A percentile compares a stretch with the other conserved stretches of the same genome.
phyloP scores from a whole-genome alignment of 2,888 invertebrate species.

The Salticus scenicus region DNA sequence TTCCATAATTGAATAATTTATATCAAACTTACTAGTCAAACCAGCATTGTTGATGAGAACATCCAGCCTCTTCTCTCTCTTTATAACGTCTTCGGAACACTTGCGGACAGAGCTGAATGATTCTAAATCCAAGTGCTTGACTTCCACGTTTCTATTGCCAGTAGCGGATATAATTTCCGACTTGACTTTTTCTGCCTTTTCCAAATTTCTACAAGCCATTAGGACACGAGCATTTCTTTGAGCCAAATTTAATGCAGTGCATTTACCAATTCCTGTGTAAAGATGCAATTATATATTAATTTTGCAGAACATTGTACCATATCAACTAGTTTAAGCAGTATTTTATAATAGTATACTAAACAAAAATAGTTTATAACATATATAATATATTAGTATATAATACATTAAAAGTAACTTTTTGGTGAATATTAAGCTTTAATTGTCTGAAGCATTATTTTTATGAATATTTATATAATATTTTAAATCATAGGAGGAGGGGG shows the following conservation, averaged over 20 bases:
- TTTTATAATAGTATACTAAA: too few relatives aligned
- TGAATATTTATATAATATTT: too few relatives aligned
- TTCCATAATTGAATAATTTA: too few relatives aligned
- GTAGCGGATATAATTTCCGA: slow-evolving; percentile 31
- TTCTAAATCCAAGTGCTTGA: slow-evolving; percentile 76
- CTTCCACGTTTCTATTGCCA: slow-evolving; percentile 76
- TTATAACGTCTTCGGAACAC: slow-evolving; percentile 88
- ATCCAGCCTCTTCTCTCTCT: slow-evolving; percentile 82
- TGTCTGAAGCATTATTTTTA: too few relatives aligned
- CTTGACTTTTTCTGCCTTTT: slow-evolving; percentile 81
- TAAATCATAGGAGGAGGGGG: too few relatives aligned
- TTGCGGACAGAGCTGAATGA: slow-evolving; percentile 79
- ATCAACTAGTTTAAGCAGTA: too few relatives aligned
- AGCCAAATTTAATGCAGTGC: slow-evolving; percentile 70
- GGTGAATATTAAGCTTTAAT: too few relatives aligned
- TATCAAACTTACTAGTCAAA: slow-evolving; percentile 80
- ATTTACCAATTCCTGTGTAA: slow-evolving; percentile 71
- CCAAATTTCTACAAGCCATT: slow-evolving; percentile 88
- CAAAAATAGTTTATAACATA: too few relatives aligned
- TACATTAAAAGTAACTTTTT: too few relatives aligned
- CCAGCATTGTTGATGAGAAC: slow-evolving; percentile 88
- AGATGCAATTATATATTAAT: too few relatives aligned
- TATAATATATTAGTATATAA: too few relatives aligned
- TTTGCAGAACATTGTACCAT: too few relatives aligned
- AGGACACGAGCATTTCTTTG: slow-evolving; percentile 82